A percentile compares a stretch with the other conserved stretches of the same genome.
Evolutionary conservation across 2,113 vertebrate genomes (phyloP).

Genomic region (Thamnaconus septentrionalis): DNA sequence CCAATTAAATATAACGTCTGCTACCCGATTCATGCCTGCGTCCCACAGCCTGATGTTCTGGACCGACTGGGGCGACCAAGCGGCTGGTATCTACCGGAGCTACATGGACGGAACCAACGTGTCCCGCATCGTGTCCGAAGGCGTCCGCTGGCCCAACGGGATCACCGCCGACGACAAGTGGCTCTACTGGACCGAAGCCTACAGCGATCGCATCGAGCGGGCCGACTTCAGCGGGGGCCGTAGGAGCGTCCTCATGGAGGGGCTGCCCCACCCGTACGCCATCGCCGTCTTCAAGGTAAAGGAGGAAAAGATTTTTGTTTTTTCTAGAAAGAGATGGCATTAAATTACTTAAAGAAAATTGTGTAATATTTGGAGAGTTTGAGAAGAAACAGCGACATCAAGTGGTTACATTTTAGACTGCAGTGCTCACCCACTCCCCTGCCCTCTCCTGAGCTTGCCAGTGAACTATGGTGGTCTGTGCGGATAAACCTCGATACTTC

Average conservation of each 20-base stretch:
- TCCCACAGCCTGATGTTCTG: conserved; percentile 92
- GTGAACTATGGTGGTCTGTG: too few relatives aligned
- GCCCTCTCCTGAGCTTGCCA: too few relatives aligned
- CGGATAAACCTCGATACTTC: too few relatives aligned
- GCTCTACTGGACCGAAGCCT: conserved; percentile 98
- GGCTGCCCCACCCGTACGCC: conserved; percentile 94
- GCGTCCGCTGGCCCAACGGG: conserved; percentile 95
- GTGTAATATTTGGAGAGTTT: too few relatives aligned
- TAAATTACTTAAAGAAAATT: too few relatives aligned
- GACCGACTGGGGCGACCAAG: conserved; percentile 95
- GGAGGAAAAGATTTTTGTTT: too few relatives aligned
- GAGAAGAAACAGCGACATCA: too few relatives aligned
- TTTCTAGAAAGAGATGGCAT: neutral
- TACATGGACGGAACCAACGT: conserved; percentile 90
- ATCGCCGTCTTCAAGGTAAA: conserved; percentile 94
- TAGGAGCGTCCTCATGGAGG: conserved; percentile 87
- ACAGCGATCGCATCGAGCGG: conserved; percentile 93
- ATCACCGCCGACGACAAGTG: conserved; percentile 89
- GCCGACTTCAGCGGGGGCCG: conserved; percentile 83
- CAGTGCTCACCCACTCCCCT: too few relatives aligned
- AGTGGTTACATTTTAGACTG: too few relatives aligned
- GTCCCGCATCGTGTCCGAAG: conserved; percentile 83
- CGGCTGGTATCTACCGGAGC: conserved; percentile 88
- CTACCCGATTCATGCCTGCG: neutral
- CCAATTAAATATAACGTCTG: too few relatives aligned